Evolutionary conservation across 2,797 vertebrate species (phyloP), one percentile per base, ranked within the genome.

Genomic region (Chelidonichthys spinosus): DNA sequence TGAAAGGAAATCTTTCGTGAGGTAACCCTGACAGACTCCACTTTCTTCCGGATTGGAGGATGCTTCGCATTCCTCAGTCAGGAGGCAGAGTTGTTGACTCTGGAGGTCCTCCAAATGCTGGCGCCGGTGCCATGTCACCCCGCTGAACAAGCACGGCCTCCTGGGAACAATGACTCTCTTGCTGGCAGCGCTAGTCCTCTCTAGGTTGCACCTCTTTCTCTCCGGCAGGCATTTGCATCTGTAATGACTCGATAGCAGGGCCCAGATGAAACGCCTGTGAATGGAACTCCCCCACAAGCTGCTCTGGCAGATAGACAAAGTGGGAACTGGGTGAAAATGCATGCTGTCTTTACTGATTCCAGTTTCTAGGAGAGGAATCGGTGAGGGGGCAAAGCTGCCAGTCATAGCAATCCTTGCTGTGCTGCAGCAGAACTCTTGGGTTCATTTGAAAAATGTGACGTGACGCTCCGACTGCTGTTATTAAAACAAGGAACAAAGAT

Each of bases 181-280:
- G 81, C 84, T 88, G 87, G 85, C 89, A 85, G 67, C 18, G 36
- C 81, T 64, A 32, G 53, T 75, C 78, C 74, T 85, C 75, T 70
- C 86, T 39, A 46, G 78, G 79, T 76, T 82, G 83, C 88, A 79
- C 84, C 82, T 86, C 87, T 76, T 53, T 65, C 66, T 79, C 67
- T 79, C 69, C 47, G 85, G 88, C 89, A 72, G 25, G 81, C 81
- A 86, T 92, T 91, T 92, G 92, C 91, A 93, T 93, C 92, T 93
- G 92, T 91, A 93, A 93, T 92, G 92, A 91, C 86, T 92, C 72
- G 90, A 91, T 93, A 93, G 90, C 90, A 70, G 87, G 84, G 89
- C 88, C 74, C 87, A 89, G 90, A 92, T 92, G 90, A 93, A 94
- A 90, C 86, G 56, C 69, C 82, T 90, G 85, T 92, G 90, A 91